Conservation (phyloP, 2,113 vertebrate genomes). For the Siphamia tubifer region DNA sequence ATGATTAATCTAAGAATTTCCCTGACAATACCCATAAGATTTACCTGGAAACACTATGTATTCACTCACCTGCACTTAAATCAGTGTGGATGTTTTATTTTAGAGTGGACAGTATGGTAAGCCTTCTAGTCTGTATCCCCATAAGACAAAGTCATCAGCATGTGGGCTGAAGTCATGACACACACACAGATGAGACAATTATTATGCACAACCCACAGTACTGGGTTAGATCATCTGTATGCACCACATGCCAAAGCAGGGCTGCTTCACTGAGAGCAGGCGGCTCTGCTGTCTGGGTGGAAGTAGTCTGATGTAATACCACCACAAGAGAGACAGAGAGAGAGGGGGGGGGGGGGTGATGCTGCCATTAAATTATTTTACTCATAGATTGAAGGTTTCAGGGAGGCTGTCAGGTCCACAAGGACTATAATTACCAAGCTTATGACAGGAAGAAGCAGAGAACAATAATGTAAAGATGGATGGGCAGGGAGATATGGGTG, state of each 20-base stretch:
- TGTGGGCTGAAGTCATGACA: slow-evolving; percentile 26
- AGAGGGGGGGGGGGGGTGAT: slow-evolving; percentile 16
- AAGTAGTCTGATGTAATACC: slow-evolving; percentile 48
- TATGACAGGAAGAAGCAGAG: slow-evolving; percentile 7
- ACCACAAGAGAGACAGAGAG: too few relatives aligned
- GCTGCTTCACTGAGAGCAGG: slow-evolving; percentile 36
- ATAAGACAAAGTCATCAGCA: slow-evolving; percentile 20
- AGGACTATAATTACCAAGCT: slow-evolving; percentile 44
- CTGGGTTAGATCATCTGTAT: slow-evolving; percentile 62
- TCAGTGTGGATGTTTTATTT: background rate
- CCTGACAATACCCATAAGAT: background rate
- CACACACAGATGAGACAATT: slow-evolving; percentile 36
- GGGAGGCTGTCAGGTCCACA: slow-evolving; percentile 8
- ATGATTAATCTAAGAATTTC: background rate
- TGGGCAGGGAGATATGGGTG: background rate
- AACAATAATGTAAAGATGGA: background rate
- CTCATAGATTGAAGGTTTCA: background rate
- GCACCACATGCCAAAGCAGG: slow-evolving; percentile 47
- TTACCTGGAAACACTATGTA: background rate
- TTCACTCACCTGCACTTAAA: background rate
- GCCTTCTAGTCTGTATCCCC: background rate
- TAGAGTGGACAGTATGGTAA: background rate
- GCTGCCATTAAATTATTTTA: slow-evolving; percentile 21
- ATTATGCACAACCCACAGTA: slow-evolving; percentile 34
- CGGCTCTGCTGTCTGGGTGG: slow-evolving; percentile 43